Evolutionary conservation across 2,113 vertebrate species (phyloP).

Genomic region (Tringa solitaria): DNA sequence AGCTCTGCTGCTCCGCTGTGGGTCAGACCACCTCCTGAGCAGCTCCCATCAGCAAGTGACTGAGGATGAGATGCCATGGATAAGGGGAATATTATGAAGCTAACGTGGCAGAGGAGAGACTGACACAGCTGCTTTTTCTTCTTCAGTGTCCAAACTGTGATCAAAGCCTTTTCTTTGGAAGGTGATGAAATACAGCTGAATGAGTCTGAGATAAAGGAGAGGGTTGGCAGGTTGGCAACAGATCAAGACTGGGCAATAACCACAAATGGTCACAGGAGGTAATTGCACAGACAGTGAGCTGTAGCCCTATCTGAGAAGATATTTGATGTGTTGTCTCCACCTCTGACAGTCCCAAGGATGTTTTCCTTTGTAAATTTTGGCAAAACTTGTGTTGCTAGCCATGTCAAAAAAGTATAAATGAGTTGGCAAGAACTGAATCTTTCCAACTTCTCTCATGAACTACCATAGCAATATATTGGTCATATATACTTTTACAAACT

Average conservation of each 20-base stretch:
- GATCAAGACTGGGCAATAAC: background rate
- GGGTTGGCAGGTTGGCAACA: background rate
- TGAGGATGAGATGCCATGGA: background rate
- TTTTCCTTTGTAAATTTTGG: background rate
- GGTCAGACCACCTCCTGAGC: background rate
- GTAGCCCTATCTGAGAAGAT: background rate
- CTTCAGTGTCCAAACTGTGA: background rate
- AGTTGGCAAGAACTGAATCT: background rate
- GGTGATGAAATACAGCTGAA: background rate
- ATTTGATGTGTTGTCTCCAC: background rate
- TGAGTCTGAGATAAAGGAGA: background rate
- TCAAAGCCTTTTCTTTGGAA: background rate
- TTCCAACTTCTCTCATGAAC: background rate
- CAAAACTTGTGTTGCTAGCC: background rate
- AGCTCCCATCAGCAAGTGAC: background rate
- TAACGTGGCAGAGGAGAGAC: background rate
- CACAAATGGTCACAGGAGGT: background rate
- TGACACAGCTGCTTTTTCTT: background rate
- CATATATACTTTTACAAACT: background rate
- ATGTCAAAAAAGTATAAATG: background rate
- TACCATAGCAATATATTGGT: background rate
- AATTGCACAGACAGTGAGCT: background rate
- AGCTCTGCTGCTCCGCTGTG: background rate
- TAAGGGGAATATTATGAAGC: background rate
- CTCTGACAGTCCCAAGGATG: background rate